phyloP scores from a whole-genome alignment of 2,888 invertebrate species.

The Thymelicus sylvestris region DNA sequence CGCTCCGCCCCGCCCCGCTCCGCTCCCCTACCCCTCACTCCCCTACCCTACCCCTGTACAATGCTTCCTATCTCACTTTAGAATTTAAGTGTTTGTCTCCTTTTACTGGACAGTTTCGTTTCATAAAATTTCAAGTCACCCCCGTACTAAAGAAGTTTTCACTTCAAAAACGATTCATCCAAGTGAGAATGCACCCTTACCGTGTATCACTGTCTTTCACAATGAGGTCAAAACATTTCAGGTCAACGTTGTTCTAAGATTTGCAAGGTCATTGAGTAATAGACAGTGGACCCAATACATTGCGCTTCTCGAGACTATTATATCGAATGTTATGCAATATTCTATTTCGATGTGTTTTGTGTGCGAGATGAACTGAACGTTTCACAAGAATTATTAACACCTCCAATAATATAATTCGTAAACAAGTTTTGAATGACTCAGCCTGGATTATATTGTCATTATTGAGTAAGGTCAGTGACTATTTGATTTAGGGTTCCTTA shows the following conservation, averaged over 20 bases:
- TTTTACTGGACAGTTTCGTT: no score
- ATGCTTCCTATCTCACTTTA: no score
- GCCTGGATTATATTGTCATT: not conserved
- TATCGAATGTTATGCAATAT: slow-evolving; percentile 13
- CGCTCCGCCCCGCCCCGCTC: no score
- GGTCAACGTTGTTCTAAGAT: slow-evolving; percentile 13
- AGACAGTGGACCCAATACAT: slow-evolving; percentile 19
- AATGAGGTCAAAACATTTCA: slow-evolving; percentile 14
- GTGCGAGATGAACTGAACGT: not conserved
- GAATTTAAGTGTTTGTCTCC: no score
- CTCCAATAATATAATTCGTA: not conserved
- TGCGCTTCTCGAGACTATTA: slow-evolving; percentile 14
- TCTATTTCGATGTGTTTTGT: slow-evolving; percentile 14
- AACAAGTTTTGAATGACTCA: slow-evolving; percentile 13
- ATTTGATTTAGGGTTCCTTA: not conserved
- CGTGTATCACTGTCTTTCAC: not conserved
- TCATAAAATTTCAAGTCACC: no score
- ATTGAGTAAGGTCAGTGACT: slow-evolving; percentile 2
- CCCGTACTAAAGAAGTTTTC: no score
- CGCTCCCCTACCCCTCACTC: no score
- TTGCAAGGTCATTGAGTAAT: slow-evolving; percentile 29
- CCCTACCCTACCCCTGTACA: no score
- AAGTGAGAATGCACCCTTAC: no score
- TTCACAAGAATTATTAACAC: slow-evolving; percentile 9
- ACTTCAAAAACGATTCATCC: no score